Conservation (phyloP, 1,140 invertebrate species). For the Drosophila tani region DNA sequence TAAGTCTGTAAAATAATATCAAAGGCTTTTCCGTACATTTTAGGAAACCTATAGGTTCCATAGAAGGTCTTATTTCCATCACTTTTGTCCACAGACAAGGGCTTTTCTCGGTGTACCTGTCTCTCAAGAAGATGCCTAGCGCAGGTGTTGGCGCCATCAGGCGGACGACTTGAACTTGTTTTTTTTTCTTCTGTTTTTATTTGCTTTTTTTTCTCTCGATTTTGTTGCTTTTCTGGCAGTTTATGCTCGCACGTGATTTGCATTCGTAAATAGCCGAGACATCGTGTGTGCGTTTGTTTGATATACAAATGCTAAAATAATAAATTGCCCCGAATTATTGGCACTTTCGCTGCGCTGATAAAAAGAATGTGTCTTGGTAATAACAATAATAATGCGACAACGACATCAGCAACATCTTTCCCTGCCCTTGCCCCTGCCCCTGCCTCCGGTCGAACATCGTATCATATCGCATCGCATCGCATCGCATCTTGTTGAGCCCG, state of each 20-base stretch:
- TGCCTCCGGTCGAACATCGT: neutral
- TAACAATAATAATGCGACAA: constrained; percentile 84
- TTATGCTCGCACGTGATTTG: constrained; percentile 79
- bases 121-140: constrained; percentile 49
- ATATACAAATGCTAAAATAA: constrained; percentile 82
- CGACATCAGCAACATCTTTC: constrained; percentile 63
- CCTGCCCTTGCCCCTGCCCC: constrained; percentile 9
- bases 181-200: constrained; percentile 15
- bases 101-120: constrained; percentile 52
- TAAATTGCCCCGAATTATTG: constrained; percentile 83
- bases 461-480: constrained; percentile 17
- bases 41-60: too few species aligned
- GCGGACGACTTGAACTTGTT: constrained; percentile 37
- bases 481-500: constrained; percentile 43
- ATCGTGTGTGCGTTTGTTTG: constrained; percentile 46
- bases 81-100: too few species aligned
- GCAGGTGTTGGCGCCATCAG: constrained; percentile 62
- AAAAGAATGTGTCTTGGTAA: constrained; percentile 79
- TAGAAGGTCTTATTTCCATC: too few species aligned
- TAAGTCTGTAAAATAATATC: too few species aligned
- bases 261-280: constrained; percentile 68
- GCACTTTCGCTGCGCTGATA: constrained; percentile 76
- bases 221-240: constrained; percentile 58
- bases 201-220: constrained; percentile 11
- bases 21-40: too few species aligned